Base-by-base conservation (phyloP, 2,888 invertebrate genomes). In the Caenorhabditis sp. region DNA sequence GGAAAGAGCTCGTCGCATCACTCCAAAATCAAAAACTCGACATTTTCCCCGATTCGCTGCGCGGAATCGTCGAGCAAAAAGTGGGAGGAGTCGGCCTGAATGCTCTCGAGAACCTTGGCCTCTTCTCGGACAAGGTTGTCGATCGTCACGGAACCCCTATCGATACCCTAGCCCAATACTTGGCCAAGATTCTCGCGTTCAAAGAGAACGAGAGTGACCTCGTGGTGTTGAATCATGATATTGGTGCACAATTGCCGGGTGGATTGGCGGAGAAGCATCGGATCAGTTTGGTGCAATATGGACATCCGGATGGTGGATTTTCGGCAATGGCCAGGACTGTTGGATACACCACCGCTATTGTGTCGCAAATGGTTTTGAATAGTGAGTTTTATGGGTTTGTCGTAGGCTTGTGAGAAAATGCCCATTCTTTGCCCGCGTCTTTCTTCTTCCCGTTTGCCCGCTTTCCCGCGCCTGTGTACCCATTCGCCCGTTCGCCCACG, bases 261-360 rank as follows among this genome's bases (percentile, higher is more conserved):
- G 82, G 82, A 64, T 70, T 76, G 20, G 63, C 92, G 76, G 97
- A 97, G 89, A 90, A 91, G 59, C 92, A 94, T 59, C 93, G 90
- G 92, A 89, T 91, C 76, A 89, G 90, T 77, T 92, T 97, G 89
- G 94, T 97, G 0, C 93, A 93, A 65, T 95, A 99, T 82, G 97
- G 97, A 0, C 90, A 90, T 21, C 84, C 88, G 8, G 80, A 88
- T 65, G 83, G 82, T 63, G 83, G 80, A 59, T 94, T 94, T 89
- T 95, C 97, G 0, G 99, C 99, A 27, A 99, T 99, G 99, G 93
- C 95, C 0, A 92, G 93, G 85, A 93, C 94, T 10, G 95, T 95
- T 10, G 95, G 95, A 25, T 94, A 92, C 90, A 97, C 93, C 0
- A 93, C 95, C 7, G 99, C 95, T 23, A 97, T 99, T 83, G 95